Base-by-base conservation (phyloP, 2,797 vertebrate genomes). In the Anableps anableps region DNA sequence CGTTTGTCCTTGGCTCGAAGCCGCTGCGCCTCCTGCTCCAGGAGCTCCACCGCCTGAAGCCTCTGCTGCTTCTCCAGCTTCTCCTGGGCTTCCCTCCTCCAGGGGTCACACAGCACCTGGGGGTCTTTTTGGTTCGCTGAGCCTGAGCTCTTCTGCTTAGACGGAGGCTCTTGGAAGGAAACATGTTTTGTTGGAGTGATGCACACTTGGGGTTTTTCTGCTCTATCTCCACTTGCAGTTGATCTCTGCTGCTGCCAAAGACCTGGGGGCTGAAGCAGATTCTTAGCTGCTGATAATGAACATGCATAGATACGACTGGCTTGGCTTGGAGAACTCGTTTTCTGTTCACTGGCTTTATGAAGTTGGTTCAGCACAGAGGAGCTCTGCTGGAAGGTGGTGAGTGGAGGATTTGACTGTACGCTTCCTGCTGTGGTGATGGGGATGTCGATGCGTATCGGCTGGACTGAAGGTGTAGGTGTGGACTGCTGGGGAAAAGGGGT, bases 21-120 rank as follows among this genome's bases (percentile, higher is more conserved):
- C 0, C 96, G 96, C 78, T 93, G 95, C 84, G 97, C 96, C 94
- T 98, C 97, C 85, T 94, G 94, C 90, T 96, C 95, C 85, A 98
- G 95, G 92, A 96, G 95, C 86, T 97, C 96, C 87, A 97, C 94
- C 2, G 93, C 95, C 76, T 96, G 95, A 83, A 96, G 94, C 87
- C 96, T 95, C 47, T 94, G 96, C 90, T 97, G 96, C 84, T 97
- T 79, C 91, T 97, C 95, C 88, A 96, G 90, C 82, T 95, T 96
- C 88, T 98, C 97, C 88, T 91, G 94, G 0, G 96, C 97, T 26
- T 98, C 97, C 38, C 96, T 94, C 79, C 96, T 97, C 97, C 97
- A 97, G 0, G 97, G 97, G 75, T 96, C 94, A 11, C 94, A 86
- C 58, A 95, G 88, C 23, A 95, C 95, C 81, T 88, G 23, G 0